Conservation (phyloP, 2,888 invertebrate genomes). For the Apodemia zela region DNA sequence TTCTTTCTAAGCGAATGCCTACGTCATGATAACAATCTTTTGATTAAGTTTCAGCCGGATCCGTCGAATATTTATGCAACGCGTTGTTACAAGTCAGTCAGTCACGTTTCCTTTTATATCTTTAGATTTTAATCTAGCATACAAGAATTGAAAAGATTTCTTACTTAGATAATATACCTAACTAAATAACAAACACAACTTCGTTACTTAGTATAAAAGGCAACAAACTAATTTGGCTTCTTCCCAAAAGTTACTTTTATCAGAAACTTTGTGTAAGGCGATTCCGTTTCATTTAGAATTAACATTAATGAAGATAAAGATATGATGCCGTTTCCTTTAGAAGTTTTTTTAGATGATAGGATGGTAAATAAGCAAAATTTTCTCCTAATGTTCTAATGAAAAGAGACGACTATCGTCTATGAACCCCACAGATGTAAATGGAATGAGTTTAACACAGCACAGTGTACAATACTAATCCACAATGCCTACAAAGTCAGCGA, state of each 20-base stretch:
- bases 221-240: conserved; percentile 16
- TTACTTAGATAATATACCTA: background rate
- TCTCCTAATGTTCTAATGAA: too few relatives aligned
- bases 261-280: conserved; percentile 9
- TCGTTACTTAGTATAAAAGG: conserved; percentile 16
- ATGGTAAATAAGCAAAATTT: too few relatives aligned
- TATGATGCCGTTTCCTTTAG: background rate
- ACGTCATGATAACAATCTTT: too few relatives aligned
- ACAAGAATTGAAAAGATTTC: background rate
- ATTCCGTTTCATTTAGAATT: conserved; percentile 16
- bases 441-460: too few relatives aligned
- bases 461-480: too few relatives aligned
- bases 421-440: too few relatives aligned
- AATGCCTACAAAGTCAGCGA: too few relatives aligned
- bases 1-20: too few relatives aligned
- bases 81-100: background rate
- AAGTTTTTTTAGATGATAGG: too few relatives aligned
- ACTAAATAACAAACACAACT: conserved; percentile 15
- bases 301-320: conserved; percentile 15
- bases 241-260: conserved; percentile 16
- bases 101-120: background rate
- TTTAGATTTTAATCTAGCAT: background rate
- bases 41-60: too few relatives aligned
- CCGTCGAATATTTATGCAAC: too few relatives aligned
- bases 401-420: too few relatives aligned